Percentiles rank a stretch among this genome's conserved stretches.
phyloP scores from a whole-genome alignment of 2,888 invertebrate genomes.

The Tortricodes alternella region DNA sequence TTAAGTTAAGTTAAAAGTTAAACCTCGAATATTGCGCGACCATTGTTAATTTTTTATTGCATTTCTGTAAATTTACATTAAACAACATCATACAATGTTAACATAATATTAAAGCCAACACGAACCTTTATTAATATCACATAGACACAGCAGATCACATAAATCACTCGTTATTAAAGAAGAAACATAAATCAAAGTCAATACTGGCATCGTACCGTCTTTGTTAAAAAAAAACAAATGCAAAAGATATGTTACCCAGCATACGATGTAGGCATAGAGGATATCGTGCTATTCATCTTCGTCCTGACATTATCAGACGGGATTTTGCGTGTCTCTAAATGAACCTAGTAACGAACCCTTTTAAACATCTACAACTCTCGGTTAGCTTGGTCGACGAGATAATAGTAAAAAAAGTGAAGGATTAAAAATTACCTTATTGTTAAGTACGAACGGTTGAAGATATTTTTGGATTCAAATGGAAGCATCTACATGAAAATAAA shows the following conservation, averaged over 20 bases:
- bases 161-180: slow-evolving; percentile 5
- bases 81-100: slow-evolving; percentile 10
- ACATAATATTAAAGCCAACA: not conserved
- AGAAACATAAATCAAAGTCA: slow-evolving; percentile 20
- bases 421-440: too few relatives aligned
- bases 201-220: slow-evolving; percentile 15
- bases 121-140: not conserved
- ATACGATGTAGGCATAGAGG: slow-evolving; percentile 3
- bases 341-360: slow-evolving; percentile 1
- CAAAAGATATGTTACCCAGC: slow-evolving; percentile 9
- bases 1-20: too few relatives aligned
- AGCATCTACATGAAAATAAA: too few relatives aligned
- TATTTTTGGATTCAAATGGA: too few relatives aligned
- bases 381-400: not conserved
- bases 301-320: slow-evolving; percentile 10
- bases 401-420: too few relatives aligned
- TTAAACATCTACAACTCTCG: not conserved
- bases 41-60: too few relatives aligned
- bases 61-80: not conserved
- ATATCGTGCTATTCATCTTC: slow-evolving; percentile 23
- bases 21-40: too few relatives aligned
- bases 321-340: slow-evolving; percentile 3
- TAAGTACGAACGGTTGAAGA: too few relatives aligned
- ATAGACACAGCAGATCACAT: too few relatives aligned
- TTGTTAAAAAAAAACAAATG: slow-evolving; percentile 24